Evolutionary conservation across 2,797 vertebrate genomes (phyloP).

Genomic region (Enteromius fasciolatus): DNA sequence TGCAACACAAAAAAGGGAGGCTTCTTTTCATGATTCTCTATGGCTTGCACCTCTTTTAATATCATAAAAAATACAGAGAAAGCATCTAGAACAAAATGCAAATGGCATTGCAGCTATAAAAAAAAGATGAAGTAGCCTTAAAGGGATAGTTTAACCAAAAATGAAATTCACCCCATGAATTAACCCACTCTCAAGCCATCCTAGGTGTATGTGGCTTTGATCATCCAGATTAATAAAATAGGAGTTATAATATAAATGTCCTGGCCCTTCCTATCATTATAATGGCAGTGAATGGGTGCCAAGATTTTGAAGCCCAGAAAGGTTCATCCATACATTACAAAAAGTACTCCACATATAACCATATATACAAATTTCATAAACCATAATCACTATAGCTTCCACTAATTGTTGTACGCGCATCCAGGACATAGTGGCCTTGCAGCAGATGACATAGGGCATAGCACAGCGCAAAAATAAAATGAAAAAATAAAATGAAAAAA

Average conservation of each 20-base stretch:
- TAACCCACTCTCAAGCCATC: neutral
- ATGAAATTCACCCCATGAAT: neutral
- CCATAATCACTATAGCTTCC: neutral
- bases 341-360: too few species aligned
- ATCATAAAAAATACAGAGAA: neutral
- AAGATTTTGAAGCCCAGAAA: neutral
- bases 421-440: neutral
- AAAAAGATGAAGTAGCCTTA: neutral
- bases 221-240: neutral
- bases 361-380: neutral
- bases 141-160: neutral
- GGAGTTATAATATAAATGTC: neutral
- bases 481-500: too few species aligned
- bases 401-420: too few species aligned
- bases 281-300: neutral
- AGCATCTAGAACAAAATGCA: neutral
- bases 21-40: conserved; percentile 40
- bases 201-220: neutral
- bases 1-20: conserved; percentile 56
- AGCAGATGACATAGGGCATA: neutral
- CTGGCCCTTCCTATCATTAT: neutral
- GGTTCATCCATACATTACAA: neutral
- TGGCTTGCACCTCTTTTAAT: conserved; percentile 9
- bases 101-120: neutral
- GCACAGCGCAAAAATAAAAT: too few species aligned